Conservation (phyloP, 2,797 vertebrate species). For the Eulemur rubriventer region DNA sequence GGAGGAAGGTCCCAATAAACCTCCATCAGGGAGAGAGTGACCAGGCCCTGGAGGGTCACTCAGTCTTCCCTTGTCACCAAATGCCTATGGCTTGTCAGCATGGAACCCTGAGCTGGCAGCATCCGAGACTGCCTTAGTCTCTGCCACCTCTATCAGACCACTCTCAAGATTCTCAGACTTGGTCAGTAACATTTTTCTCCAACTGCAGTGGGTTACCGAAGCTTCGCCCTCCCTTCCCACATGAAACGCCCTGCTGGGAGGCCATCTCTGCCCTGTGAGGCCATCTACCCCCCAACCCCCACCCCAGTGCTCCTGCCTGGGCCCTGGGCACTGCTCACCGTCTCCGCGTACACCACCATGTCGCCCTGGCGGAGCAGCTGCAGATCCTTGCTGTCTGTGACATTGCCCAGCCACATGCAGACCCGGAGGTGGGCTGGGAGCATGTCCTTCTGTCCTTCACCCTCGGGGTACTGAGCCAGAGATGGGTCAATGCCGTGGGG, state of each 20-base stretch:
- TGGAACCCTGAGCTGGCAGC: background rate
- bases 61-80: background rate
- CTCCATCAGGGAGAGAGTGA: background rate
- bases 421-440: conserved; percentile 78
- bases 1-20: background rate
- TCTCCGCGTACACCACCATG: conserved; percentile 75
- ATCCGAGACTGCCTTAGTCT: background rate
- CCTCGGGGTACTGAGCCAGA: conserved; percentile 73
- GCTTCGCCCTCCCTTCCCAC: accelerated
- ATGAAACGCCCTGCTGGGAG: too few species aligned
- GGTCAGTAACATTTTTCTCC: background rate
- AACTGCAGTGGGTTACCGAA: background rate
- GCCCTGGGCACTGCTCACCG: conserved; percentile 53
- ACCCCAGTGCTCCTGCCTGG: accelerated
- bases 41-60: background rate
- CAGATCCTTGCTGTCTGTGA: conserved; percentile 74
- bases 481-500: background rate
- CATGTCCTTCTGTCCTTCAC: conserved; percentile 17
- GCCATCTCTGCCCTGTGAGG: background rate
- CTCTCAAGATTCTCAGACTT: background rate
- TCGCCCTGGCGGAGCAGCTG: conserved; percentile 63
- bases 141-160: background rate
- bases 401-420: conserved; percentile 83
- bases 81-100: background rate
- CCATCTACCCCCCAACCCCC: too few species aligned